phyloP scores from a whole-genome alignment of 2,797 vertebrate genomes.

The Graptemys geographica region DNA sequence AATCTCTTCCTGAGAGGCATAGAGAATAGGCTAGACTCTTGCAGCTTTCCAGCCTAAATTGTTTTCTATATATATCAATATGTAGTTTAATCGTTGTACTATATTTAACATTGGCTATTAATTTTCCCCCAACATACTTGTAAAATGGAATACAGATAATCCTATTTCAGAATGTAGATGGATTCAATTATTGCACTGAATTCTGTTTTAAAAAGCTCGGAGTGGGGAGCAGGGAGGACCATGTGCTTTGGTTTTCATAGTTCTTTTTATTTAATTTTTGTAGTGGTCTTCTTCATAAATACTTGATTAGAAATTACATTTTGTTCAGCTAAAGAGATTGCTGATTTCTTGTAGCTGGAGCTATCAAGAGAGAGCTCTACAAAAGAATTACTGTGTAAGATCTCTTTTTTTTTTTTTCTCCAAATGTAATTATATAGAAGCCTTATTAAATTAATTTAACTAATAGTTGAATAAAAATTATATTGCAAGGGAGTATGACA shows the following conservation, averaged over 20 bases:
- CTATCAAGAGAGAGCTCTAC: not conserved
- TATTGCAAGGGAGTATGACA: not conserved
- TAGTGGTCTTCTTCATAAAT: not conserved
- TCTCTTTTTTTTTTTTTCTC: not conserved
- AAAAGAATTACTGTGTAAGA: not conserved
- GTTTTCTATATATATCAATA: not conserved
- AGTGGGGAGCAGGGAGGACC: not conserved
- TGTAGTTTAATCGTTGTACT: not conserved
- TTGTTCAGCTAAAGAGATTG: not conserved
- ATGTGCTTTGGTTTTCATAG: fast-evolving
- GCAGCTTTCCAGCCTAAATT: not conserved
- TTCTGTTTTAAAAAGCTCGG: not conserved
- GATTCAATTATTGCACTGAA: not conserved
- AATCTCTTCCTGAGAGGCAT: not conserved
- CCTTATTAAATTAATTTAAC: constrained; percentile 13
- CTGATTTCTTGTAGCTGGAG: not conserved
- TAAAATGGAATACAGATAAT: not conserved
- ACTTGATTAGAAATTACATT: constrained; percentile 4
- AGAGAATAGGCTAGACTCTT: not conserved
- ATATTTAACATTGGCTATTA: not conserved
- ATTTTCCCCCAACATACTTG: not conserved
- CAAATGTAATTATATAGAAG: constrained; percentile 1
- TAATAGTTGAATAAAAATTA: constrained; percentile 21
- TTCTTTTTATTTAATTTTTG: not conserved
- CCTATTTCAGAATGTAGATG: not conserved